phyloP scores from a whole-genome alignment of 2,797 vertebrate species.

The Eurystomus glaucurus region DNA sequence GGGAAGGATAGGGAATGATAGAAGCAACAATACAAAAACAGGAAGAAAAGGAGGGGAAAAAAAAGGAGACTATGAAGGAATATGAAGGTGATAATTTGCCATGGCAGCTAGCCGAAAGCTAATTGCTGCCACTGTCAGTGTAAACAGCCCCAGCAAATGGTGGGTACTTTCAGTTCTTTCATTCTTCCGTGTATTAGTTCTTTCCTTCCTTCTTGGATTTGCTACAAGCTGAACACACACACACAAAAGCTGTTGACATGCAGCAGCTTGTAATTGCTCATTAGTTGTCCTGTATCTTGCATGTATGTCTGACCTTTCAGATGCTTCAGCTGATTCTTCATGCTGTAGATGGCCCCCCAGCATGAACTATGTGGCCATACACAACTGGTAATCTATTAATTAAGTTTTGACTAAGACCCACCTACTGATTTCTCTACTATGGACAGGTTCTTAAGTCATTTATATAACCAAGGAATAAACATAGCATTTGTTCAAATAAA shows the following conservation, averaged over 20 bases:
- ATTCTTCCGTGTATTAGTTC: neutral
- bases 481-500: neutral
- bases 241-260: neutral
- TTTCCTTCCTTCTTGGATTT: neutral
- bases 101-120: neutral
- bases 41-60: neutral
- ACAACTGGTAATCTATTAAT: accelerated
- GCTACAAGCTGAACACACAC: neutral
- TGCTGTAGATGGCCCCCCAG: neutral
- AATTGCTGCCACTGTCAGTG: neutral
- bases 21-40: neutral
- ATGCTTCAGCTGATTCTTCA: accelerated
- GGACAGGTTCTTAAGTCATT: neutral
- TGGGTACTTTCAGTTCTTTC: neutral
- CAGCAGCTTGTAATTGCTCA: neutral
- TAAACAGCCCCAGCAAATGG: neutral
- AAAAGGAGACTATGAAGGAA: neutral
- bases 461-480: neutral
- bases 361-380: neutral
- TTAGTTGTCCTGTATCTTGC: neutral
- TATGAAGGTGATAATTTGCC: neutral
- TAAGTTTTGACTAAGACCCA: neutral
- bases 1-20: neutral
- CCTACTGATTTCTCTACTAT: neutral
- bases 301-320: neutral